Base-by-base conservation (phyloP, 2,797 vertebrate genomes). In the Orestias chungarensis region DNA sequence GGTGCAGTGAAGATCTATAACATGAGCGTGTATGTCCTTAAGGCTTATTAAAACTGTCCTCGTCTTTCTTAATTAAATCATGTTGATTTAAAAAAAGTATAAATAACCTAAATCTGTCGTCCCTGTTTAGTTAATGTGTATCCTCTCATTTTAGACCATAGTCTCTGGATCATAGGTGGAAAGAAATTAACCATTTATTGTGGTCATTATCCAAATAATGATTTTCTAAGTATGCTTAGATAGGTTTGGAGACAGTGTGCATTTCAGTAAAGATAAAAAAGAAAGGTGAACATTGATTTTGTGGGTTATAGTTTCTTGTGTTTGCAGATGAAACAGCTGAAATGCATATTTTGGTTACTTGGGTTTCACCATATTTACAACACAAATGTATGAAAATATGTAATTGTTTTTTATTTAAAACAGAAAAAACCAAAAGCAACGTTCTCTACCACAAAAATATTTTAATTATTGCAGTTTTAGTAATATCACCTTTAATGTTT, bases 21-120 rank as follows among this genome's bases (percentile, higher is more conserved):
- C 80, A 87, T 88, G 83, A 82, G 55, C 82, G 38, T 73, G 88
- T 89, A 82, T 54, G 84, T 80, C 69, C 31, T 71, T 49, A 12
- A 70, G 23, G n/a, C 52, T 74, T 62, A 33, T 82, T 76, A 10
- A 66, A 61, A 35, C 11, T 18, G 74, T 71, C 14, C 17, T 57
- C 11, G 23, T 64, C 64, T 65, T 25, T 25, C 67, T 70, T 43
- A 25, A 25, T 38, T 25, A 40, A 62, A 62, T 38, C 8, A 40
- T 10, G 33, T 14, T 40, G 33, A 3, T 3, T n/a, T n/a, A n/a
- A n/a, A n/a, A n/a, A n/a, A n/a, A 6, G 9, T 31, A 59, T 23
- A 59, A 35, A 59, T 23, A 61, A 12, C 20, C 11, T 1, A 61
- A 38, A 61, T 38, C 23, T 9, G 9, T 1, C 9, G 14, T 50